phyloP scores from a whole-genome alignment of 2,888 invertebrate genomes.

The Aphelenchoides bicaudatus region DNA sequence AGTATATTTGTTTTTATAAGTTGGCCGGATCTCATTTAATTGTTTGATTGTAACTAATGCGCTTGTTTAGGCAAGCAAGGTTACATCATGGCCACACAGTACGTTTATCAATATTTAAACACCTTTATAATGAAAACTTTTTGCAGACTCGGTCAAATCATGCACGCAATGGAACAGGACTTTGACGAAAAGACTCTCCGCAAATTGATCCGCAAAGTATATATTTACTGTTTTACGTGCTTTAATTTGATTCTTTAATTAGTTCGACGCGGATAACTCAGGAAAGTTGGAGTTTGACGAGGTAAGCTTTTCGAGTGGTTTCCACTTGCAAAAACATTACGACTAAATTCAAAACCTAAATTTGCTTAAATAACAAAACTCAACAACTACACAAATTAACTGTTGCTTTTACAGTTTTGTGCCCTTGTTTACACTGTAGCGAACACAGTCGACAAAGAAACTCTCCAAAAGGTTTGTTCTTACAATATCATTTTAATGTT shows the following conservation, averaged over 20 bases:
- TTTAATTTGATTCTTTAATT: no score
- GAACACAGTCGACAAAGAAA: conserved; percentile 71
- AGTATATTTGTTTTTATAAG: no score
- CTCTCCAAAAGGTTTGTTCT: conserved; percentile 95
- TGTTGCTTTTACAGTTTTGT: no score
- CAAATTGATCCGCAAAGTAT: conserved; percentile 58
- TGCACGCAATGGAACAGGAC: conserved; percentile 57
- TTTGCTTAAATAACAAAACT: no score
- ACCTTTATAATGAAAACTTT: no score
- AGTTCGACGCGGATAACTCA: conserved; percentile 60
- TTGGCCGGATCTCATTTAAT: no score
- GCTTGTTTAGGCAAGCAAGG: conserved; percentile 61
- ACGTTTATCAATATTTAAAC: no score
- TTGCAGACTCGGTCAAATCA: conserved; percentile 60
- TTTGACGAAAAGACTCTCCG: conserved; percentile 44
- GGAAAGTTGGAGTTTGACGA: conserved; percentile 64
- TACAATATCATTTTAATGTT: no score
- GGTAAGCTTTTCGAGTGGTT: conserved; percentile 59
- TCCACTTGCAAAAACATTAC: no score
- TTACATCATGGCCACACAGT: conserved; percentile 61
- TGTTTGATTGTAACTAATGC: no score
- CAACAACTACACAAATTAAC: no score
- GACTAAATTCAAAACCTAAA: neutral
- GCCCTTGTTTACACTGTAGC: conserved; percentile 63
- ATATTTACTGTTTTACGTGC: no score